Evolutionary conservation across 2,888 invertebrate genomes (phyloP), one percentile per base, ranked within the genome.

Genomic region (Scaptodrosophila latifasciaeformis): DNA sequence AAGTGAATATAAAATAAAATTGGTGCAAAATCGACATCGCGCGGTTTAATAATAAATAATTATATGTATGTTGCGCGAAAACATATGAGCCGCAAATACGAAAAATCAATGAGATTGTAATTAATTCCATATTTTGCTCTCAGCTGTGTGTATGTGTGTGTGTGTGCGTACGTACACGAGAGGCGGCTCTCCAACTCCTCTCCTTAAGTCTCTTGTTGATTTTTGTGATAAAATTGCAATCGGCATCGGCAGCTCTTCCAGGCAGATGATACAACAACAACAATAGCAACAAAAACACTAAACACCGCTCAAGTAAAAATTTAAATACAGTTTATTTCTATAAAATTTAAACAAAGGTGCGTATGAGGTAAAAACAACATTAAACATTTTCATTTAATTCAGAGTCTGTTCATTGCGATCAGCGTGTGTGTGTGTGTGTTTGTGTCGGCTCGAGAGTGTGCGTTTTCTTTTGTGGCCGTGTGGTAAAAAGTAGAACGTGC

Each of bases 151-250:
- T 15, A 12, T 30, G 30, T 30, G 30, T 30, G 30, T 30, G 45
- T 43, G 50, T 42, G 47, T 53, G 67, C 63, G n/a, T n/a, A n/a
- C n/a, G 63, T 39, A 43, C 51, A 59, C 64, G 46, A 49, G 47
- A 30, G 54, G 55, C 62, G 48, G 48, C 57, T 13, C 30, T 30
- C 34, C 34, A 13, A 15, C 15, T 18, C 10, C 57, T 60, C 57
- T 60, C 45, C 42, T 61, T 62, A 57, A 64, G 62, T 63, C 40
- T 67, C 62, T 72, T 79, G 77, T 80, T 72, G 78, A 71, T 71
- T 72, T n/a, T 79, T 72, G 80, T 72, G 80, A 79, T 79, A 62
- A 79, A 79, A 72, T 67, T 72, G 72, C 80, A 70, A 72, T 79
- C 74, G 79, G 56, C 80, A 72, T 47, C 61, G 47, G 37, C 17